Percentiles rank a stretch among this genome's conserved stretches.
These are phyloP conservation scores for Auanema freiburgensis DNA, from an alignment of 2,888 invertebrate genomes.

Conservation along the genomic window DNA sequence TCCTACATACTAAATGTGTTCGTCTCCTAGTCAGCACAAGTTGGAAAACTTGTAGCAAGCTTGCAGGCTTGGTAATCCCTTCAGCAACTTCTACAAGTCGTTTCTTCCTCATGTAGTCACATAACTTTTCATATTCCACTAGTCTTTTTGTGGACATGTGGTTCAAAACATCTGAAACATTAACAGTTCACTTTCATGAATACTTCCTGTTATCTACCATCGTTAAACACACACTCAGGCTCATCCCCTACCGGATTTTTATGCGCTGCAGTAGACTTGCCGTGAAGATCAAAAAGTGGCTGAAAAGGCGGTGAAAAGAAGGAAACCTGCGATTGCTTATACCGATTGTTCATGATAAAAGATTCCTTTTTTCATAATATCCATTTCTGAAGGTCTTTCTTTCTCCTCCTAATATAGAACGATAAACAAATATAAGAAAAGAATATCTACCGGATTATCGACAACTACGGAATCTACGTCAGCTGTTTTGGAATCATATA, in stretches of 20 bases:
- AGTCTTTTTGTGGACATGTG: conserved; percentile 23
- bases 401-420: conserved; percentile 10
- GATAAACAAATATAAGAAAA: too few species aligned
- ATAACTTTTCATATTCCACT: conserved; percentile 32
- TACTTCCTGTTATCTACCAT: conserved; percentile 3
- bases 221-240: neutral
- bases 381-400: neutral
- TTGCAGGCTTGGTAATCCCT: conserved; percentile 41
- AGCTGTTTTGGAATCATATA: conserved; percentile 19
- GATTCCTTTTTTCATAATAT: neutral
- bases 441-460: too few species aligned
- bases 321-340: too few species aligned
- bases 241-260: neutral
- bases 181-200: neutral
- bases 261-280: neutral
- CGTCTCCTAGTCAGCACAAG: conserved; percentile 24
- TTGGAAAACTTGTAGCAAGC: conserved; percentile 32
- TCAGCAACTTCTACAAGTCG: conserved; percentile 35
- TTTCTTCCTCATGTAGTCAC: conserved; percentile 25
- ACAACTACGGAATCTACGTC: conserved; percentile 12
- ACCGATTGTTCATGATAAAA: too few species aligned
- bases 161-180: conserved; percentile 22
- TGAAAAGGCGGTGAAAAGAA: too few species aligned
- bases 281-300: too few species aligned
- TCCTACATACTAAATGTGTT: conserved; percentile 23